phyloP scores from a whole-genome alignment of 2,113 vertebrate genomes.

The Neodon shergylaensis region DNA sequence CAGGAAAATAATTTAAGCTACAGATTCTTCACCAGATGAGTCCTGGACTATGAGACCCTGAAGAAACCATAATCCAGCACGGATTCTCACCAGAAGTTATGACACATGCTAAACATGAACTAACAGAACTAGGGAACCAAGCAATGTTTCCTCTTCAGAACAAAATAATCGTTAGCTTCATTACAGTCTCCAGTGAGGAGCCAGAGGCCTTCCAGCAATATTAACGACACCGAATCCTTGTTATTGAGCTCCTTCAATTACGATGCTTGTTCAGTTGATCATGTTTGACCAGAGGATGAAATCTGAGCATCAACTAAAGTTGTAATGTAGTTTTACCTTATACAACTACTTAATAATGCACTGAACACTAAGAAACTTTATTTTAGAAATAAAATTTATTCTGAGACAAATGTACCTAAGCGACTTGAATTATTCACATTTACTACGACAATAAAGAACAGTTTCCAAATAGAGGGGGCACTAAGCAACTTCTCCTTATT shows the following conservation, averaged over 20 bases:
- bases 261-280: not conserved
- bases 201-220: not conserved
- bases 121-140: not conserved
- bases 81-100: not conserved
- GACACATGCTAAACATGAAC: not conserved
- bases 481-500: not conserved
- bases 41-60: not conserved
- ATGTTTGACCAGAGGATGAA: constrained; percentile 6
- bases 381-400: constrained; percentile 35
- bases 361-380: not conserved
- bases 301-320: constrained; percentile 37
- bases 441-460: not conserved
- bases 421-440: not conserved
- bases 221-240: not conserved
- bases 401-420: not conserved
- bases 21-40: not conserved
- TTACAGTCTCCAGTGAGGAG: not conserved
- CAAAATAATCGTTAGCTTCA: not conserved
- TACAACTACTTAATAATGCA: not conserved
- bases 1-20: not conserved
- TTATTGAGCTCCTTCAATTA: not conserved
- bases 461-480: constrained; percentile 18
- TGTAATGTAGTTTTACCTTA: not conserved
- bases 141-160: not conserved
- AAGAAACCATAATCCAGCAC: not conserved